Conservation (phyloP, 2,113 vertebrate species). For the Chaetodon auriga region DNA sequence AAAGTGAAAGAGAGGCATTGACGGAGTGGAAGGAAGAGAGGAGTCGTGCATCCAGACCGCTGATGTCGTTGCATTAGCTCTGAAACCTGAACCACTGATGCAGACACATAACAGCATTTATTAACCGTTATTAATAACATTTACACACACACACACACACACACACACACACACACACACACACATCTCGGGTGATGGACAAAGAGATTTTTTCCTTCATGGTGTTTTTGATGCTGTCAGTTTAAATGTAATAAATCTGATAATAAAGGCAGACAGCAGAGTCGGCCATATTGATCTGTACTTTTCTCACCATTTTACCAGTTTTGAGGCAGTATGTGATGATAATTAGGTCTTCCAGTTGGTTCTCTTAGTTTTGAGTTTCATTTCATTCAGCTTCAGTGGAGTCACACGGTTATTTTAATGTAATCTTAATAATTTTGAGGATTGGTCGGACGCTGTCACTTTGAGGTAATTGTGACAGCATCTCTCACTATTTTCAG, state of each 20-base stretch:
- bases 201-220: neutral
- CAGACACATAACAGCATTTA: slow-evolving; percentile 56
- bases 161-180: slow-evolving; percentile 14
- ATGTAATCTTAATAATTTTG: no score
- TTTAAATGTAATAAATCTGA: slow-evolving; percentile 2
- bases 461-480: no score
- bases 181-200: slow-evolving; percentile 16
- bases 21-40: slow-evolving; percentile 36
- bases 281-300: neutral
- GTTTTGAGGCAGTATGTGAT: neutral
- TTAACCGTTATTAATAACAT: slow-evolving; percentile 52
- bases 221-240: neutral
- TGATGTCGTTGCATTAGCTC: slow-evolving; percentile 55
- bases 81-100: slow-evolving; percentile 57
- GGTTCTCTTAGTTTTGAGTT: no score
- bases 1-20: slow-evolving; percentile 26
- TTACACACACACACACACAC: slow-evolving; percentile 30
- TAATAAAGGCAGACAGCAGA: neutral
- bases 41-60: slow-evolving; percentile 41
- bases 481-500: no score
- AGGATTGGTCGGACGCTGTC: no score
- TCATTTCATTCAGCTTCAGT: no score
- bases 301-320: neutral
- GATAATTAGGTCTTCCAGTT: neutral
- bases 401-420: no score